These are phyloP conservation scores for Bovichtus variegatus DNA, from an alignment of 2,797 vertebrate species.

Conservation along the genomic window DNA sequence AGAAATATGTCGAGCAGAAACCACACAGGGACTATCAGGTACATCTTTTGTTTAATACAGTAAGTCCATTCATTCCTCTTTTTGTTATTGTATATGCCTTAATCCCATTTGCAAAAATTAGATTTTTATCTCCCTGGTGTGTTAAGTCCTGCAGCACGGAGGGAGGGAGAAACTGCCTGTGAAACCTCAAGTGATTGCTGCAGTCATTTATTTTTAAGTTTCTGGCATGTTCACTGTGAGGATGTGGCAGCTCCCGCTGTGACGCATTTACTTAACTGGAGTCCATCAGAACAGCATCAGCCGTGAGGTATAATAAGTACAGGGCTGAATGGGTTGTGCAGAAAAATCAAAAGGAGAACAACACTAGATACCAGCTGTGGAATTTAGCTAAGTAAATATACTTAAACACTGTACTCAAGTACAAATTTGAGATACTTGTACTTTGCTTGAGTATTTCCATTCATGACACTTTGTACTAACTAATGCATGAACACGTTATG, in stretches of 20 bases:
- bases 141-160: constrained; percentile 39
- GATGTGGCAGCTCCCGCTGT: constrained; percentile 71
- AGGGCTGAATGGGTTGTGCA: constrained; percentile 32
- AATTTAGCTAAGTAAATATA: not conserved
- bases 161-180: constrained; percentile 58
- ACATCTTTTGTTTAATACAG: constrained; percentile 74
- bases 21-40: constrained; percentile 73
- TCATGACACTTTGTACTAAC: too few relatives aligned
- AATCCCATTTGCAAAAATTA: constrained; percentile 76
- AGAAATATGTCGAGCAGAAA: constrained; percentile 73
- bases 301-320: constrained; percentile 22
- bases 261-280: constrained; percentile 66
- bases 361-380: constrained; percentile 4
- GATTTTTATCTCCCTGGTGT: constrained; percentile 73
- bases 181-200: constrained; percentile 66
- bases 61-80: constrained; percentile 69
- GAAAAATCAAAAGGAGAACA: constrained; percentile 11
- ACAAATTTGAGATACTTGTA: too few relatives aligned
- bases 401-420: not conserved
- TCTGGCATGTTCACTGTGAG: constrained; percentile 56
- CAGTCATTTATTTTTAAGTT: constrained; percentile 68
- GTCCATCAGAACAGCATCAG: constrained; percentile 63
- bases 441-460: too few relatives aligned
- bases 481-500: too few relatives aligned
- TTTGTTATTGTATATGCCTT: constrained; percentile 71